phyloP scores from a whole-genome alignment of 2,797 vertebrate genomes.

The Cheirogaleus major region DNA sequence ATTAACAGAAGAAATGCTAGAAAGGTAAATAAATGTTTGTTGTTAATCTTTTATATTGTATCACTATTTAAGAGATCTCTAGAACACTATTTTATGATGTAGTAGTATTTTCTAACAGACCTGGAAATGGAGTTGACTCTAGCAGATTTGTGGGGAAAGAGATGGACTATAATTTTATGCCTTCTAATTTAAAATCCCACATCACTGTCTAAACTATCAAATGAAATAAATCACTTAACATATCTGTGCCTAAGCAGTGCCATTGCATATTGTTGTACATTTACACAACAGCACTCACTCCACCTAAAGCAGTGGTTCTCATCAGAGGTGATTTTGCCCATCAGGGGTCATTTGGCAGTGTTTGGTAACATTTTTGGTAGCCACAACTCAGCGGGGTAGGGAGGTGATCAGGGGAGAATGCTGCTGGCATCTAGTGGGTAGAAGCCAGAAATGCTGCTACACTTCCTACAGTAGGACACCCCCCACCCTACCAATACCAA shows the following conservation, averaged over 20 bases:
- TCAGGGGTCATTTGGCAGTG: not conserved
- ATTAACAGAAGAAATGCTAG: constrained; percentile 98
- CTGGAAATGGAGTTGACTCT: not conserved
- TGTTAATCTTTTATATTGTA: not conserved
- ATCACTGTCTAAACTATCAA: not conserved
- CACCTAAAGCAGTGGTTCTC: not conserved
- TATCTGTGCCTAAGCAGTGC: not conserved
- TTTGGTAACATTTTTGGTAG: not conserved
- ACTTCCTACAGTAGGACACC: not conserved
- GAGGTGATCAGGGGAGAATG: accelerated
- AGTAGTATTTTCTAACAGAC: not conserved
- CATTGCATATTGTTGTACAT: not conserved
- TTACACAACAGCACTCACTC: not conserved
- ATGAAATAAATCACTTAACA: not conserved
- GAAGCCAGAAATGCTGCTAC: not conserved
- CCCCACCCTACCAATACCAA: no score
- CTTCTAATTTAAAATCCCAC: not conserved
- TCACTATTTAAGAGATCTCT: not conserved
- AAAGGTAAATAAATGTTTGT: constrained; percentile 88
- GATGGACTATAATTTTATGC: not conserved
- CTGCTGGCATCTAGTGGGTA: not conserved
- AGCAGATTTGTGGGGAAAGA: not conserved
- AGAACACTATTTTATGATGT: not conserved
- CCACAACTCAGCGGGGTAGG: not conserved
- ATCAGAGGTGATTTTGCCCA: not conserved